These are phyloP conservation scores for Drosophila nigrodunni DNA, from an alignment of 1,140 invertebrate genomes.

Conservation along the genomic window DNA sequence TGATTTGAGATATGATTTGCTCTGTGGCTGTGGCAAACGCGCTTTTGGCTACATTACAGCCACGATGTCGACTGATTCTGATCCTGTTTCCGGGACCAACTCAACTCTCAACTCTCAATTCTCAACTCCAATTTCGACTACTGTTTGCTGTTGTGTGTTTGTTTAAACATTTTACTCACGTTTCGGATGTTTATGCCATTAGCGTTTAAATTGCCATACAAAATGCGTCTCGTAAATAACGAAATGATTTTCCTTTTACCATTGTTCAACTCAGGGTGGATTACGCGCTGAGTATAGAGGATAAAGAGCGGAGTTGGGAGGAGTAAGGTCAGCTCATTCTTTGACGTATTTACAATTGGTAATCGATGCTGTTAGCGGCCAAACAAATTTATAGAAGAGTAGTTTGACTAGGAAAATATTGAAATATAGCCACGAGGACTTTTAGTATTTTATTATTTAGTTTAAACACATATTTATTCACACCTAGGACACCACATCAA, in stretches of 20 bases:
- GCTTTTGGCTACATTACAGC: constrained; percentile 72
- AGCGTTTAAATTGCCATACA: constrained; percentile 82
- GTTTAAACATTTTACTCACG: constrained; percentile 75
- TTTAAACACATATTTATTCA: background rate
- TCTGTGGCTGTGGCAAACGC: constrained; percentile 43
- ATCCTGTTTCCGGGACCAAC: constrained; percentile 26
- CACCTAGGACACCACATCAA: background rate
- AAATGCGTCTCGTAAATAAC: constrained; percentile 77
- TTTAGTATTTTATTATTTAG: background rate
- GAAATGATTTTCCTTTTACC: constrained; percentile 41
- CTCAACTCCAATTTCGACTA: constrained; percentile 13
- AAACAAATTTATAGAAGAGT: constrained; percentile 10
- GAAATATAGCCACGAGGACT: background rate
- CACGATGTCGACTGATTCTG: constrained; percentile 30
- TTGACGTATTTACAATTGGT: constrained; percentile 44
- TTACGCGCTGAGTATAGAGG: no score
- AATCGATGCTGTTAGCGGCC: constrained; percentile 59
- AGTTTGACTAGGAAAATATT: background rate
- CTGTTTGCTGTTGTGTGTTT: constrained; percentile 47
- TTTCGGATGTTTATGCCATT: constrained; percentile 82
- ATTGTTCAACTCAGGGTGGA: constrained; percentile 10
- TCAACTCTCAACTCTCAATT: background rate
- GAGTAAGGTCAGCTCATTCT: constrained; percentile 5
- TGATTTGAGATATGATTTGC: constrained; percentile 82
- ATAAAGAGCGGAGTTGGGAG: background rate